Conservation (phyloP, 2,888 invertebrate species). For the Apodemia duryi region DNA sequence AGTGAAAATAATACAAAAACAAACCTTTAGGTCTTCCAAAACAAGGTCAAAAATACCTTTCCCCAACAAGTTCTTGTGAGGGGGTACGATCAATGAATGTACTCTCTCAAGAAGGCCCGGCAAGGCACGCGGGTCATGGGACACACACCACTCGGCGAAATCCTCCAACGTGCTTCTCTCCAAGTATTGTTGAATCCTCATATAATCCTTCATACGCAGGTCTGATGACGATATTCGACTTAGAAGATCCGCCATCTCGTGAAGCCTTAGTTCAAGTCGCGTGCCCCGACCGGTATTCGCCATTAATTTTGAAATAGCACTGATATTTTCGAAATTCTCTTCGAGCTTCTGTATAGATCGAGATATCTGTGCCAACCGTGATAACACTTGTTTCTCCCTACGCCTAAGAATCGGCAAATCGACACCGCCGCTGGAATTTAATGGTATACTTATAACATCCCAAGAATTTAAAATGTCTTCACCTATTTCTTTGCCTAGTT, state of each 20-base stretch:
- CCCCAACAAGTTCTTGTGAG: slow-evolving; percentile 59
- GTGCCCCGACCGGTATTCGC: slow-evolving; percentile 58
- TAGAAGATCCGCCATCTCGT: slow-evolving; percentile 81
- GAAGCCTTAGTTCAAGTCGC: slow-evolving; percentile 79
- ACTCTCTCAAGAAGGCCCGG: slow-evolving; percentile 83
- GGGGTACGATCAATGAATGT: slow-evolving; percentile 80
- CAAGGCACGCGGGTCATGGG: slow-evolving; percentile 82
- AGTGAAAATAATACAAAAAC: slow-evolving; percentile 26
- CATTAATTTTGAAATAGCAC: slow-evolving; percentile 48
- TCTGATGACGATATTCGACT: slow-evolving; percentile 80
- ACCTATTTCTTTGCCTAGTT: slow-evolving; percentile 79
- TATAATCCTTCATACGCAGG: slow-evolving; percentile 79
- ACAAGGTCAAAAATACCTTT: slow-evolving; percentile 64
- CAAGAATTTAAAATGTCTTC: slow-evolving; percentile 81
- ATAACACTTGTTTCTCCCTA: slow-evolving; percentile 81
- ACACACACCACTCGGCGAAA: slow-evolving; percentile 85
- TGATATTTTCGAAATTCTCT: slow-evolving; percentile 47
- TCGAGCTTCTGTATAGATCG: slow-evolving; percentile 54
- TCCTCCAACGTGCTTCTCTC: slow-evolving; percentile 83
- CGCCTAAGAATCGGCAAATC: slow-evolving; percentile 80
- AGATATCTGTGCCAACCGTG: slow-evolving; percentile 56
- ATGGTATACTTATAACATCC: slow-evolving; percentile 80
- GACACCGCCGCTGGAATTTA: slow-evolving; percentile 72
- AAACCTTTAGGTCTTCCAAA: slow-evolving; percentile 59
- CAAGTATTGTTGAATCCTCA: slow-evolving; percentile 68